Base-by-base conservation (phyloP, 2,888 invertebrate species). In the Apamea anceps region DNA sequence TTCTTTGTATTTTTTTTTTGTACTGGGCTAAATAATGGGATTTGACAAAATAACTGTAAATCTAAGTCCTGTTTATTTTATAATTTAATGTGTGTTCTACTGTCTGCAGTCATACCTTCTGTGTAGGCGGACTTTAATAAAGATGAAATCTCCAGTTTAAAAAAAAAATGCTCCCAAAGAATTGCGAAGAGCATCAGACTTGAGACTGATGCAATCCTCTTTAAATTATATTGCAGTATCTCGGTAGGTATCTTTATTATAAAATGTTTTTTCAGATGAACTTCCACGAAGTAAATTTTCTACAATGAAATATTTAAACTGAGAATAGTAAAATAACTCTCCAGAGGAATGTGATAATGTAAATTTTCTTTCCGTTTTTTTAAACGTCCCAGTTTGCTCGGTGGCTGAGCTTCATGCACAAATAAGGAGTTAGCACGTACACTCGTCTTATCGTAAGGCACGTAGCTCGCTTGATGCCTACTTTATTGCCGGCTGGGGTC, bases 381-480 rank as follows among this genome's bases (percentile, higher is more conserved):
- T 91, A 91, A 90, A 92, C 90, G 89, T 89, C 82, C 90, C 89
- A 90, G 89, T 92, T 92, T 91, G 83, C 91, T 90, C 89, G 91
- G 90, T 91, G 87, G 91, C 90, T 88, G 89, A 87, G 90, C 85
- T 90, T 91, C 90, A 89, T 91, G 90, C 88, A 84, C 90, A 91
- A 91, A 91, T 90, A 91, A 90, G 90, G 91, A 92, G 91, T 92
- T 91, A 90, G 91, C 94, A 94, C 95, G 95, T 95, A 93, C 90
- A 89, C 88, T 90, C 92, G 92, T 92, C 93, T 94, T 91, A 91
- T 94, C 93, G 87, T 90, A 90, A 90, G 91, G 93, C 95, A 95
- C 96, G 95, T 94, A 93, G 85, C 88, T 87, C 88, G 89, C 93
- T 92, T 94, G 95, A 94, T 95, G 95, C 94, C 94, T 94, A 92